Evolutionary conservation across 2,113 vertebrate species (phyloP).

Genomic region (Salvelinus sp.): DNA sequence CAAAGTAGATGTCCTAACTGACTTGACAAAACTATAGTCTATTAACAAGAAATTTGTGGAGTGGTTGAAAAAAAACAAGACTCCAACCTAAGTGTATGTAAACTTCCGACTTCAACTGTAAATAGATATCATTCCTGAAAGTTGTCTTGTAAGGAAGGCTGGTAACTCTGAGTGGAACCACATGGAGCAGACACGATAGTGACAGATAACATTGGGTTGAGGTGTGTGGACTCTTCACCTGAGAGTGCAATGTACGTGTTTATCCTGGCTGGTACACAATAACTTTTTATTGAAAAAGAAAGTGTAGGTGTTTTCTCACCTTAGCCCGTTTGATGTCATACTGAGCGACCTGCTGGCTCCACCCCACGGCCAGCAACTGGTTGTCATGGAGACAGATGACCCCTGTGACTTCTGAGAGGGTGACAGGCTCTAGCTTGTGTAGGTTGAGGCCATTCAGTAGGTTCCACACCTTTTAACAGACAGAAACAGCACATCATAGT

Average conservation of each 20-base stretch:
- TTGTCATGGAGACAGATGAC: constrained; percentile 62
- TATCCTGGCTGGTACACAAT: constrained; percentile 18
- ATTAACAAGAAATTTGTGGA: too few relatives aligned
- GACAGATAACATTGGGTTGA: constrained; percentile 38
- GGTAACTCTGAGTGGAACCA: constrained; percentile 16
- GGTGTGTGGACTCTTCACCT: constrained; percentile 4
- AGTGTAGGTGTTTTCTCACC: constrained; percentile 37
- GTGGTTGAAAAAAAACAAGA: too few relatives aligned
- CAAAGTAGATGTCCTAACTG: too few relatives aligned
- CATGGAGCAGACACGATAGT: constrained; percentile 31
- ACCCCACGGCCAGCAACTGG: constrained; percentile 66
- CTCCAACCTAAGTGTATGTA: too few relatives aligned
- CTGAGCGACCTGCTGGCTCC: constrained; percentile 64
- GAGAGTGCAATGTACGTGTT: constrained; percentile 16
- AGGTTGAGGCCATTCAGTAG: constrained; percentile 70
- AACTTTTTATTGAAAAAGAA: not conserved
- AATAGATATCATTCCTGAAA: constrained; percentile 40
- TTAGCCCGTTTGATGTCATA: constrained; percentile 59
- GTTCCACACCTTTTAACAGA: constrained; percentile 67
- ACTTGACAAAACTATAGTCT: too few relatives aligned
- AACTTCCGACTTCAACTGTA: not conserved
- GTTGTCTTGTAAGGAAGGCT: constrained; percentile 25
- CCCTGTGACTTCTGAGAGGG: constrained; percentile 62
- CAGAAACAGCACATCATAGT: not conserved
- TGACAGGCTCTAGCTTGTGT: constrained; percentile 70